phyloP scores from a whole-genome alignment of 2,888 invertebrate species.

The Tenthredo notha region DNA sequence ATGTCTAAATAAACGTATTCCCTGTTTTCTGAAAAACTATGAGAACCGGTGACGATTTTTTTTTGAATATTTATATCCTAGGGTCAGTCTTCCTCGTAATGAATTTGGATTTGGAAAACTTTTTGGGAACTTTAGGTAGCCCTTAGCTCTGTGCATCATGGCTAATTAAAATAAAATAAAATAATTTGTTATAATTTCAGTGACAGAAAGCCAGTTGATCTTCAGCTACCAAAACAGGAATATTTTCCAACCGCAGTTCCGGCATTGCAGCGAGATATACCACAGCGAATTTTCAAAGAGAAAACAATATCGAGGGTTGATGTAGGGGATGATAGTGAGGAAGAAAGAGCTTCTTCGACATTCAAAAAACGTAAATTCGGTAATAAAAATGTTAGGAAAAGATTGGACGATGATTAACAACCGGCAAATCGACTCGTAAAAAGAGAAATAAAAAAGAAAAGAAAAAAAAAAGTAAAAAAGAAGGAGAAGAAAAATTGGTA shows the following conservation, averaged over 20 bases:
- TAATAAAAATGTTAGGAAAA: conserved; percentile 84
- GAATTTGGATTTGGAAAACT: too few relatives aligned
- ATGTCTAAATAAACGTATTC: too few relatives aligned
- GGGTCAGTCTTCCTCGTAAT: too few relatives aligned
- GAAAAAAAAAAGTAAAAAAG: background rate
- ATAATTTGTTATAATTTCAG: conserved; percentile 73
- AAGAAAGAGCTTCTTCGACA: conserved; percentile 71
- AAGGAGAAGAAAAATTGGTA: background rate
- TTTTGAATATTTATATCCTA: too few relatives aligned
- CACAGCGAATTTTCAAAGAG: conserved; percentile 82
- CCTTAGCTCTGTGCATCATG: background rate
- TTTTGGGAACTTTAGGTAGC: too few relatives aligned
- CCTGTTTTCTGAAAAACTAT: too few relatives aligned
- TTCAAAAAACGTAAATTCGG: conserved; percentile 88
- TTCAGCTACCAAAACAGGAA: conserved; percentile 85
- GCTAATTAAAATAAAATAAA: conserved; percentile 54
- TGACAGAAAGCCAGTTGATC: conserved; percentile 81
- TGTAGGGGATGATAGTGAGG: conserved; percentile 79
- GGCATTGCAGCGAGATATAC: conserved; percentile 77
- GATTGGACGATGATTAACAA: conserved; percentile 83
- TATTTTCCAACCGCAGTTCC: conserved; percentile 72
- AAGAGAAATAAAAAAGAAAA: background rate
- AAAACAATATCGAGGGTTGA: conserved; percentile 82
- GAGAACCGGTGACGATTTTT: too few relatives aligned
- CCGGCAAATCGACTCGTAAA: background rate